A percentile compares a stretch with the other conserved stretches of the same genome.
Evolutionary conservation across 1,140 invertebrate genomes (phyloP).

Genomic region (Episyrphus balteatus): DNA sequence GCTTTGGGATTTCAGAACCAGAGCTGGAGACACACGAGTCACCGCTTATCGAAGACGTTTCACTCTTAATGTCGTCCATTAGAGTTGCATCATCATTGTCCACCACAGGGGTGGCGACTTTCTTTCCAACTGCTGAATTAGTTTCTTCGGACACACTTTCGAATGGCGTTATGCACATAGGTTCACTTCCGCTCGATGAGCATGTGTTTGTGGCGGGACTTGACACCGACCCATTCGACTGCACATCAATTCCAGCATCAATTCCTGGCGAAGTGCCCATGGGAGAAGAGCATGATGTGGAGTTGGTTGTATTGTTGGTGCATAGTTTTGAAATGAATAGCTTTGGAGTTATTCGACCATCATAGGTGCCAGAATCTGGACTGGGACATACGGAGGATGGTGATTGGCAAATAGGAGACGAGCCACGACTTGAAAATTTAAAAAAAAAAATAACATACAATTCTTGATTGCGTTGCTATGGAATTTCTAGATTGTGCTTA

Average conservation of each 20-base stretch:
- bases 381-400: conserved; percentile 33
- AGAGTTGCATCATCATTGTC: conserved; percentile 10
- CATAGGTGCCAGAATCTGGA: conserved; percentile 32
- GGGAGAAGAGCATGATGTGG: conserved; percentile 26
- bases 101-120: not conserved
- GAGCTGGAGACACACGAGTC: too few species aligned
- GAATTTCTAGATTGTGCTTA: conserved; percentile 3
- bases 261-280: conserved; percentile 21
- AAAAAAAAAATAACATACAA: conserved; percentile 20
- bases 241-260: conserved; percentile 3
- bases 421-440: conserved; percentile 38
- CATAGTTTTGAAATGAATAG: conserved; percentile 31
- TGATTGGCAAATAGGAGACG: conserved; percentile 39
- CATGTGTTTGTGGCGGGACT: not conserved
- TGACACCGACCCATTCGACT: conserved; percentile 5
- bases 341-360: conserved; percentile 31
- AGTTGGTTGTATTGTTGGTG: conserved; percentile 20
- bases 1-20: too few species aligned
- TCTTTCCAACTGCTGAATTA: too few species aligned
- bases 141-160: too few species aligned
- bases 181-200: not conserved
- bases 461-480: conserved; percentile 9
- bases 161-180: conserved; percentile 17
- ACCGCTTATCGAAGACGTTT: conserved; percentile 27
- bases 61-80: conserved; percentile 33